These are phyloP conservation scores for Hydrotaea cyrtoneurina DNA, from an alignment of 2,888 invertebrate genomes.

Conservation along the genomic window DNA sequence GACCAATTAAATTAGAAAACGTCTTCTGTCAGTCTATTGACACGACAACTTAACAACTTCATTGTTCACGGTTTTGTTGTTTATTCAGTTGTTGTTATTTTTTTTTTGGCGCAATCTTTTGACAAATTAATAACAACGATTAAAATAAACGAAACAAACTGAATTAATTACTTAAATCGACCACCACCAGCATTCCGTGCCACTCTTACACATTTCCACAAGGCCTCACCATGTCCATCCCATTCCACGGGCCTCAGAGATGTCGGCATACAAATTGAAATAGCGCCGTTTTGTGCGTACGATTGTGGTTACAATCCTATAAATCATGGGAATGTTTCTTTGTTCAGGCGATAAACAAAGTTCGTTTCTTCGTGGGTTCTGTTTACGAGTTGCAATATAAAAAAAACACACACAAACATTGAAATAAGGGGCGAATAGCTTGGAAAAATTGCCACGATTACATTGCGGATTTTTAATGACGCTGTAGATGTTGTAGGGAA, in stretches of 20 bases:
- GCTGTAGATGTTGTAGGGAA: not conserved
- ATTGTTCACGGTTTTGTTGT: not conserved
- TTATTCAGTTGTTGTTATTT: not conserved
- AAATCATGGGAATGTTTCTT: conserved; percentile 31
- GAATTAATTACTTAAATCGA: conserved; percentile 21
- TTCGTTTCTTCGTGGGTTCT: not conserved
- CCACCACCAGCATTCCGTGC: not conserved
- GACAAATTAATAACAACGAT: conserved; percentile 8
- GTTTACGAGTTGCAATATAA: conserved; percentile 4
- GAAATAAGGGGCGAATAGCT: no score
- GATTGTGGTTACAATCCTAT: not conserved
- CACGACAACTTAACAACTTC: not conserved
- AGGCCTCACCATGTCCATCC: not conserved
- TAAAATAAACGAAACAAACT: conserved; percentile 21
- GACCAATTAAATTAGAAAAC: conserved; percentile 38
- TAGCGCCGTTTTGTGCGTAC: not conserved
- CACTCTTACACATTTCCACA: not conserved
- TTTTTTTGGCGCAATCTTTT: conserved; percentile 19
- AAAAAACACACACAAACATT: conserved; percentile 3
- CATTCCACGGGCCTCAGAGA: not conserved
- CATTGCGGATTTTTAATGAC: conserved; percentile 35
- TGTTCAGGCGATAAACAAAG: conserved; percentile 30
- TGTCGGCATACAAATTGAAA: not conserved
- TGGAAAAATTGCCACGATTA: no score
- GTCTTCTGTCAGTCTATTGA: conserved; percentile 19